Conservation (phyloP, 2,888 invertebrate species). For the Cosmia trapezina region DNA sequence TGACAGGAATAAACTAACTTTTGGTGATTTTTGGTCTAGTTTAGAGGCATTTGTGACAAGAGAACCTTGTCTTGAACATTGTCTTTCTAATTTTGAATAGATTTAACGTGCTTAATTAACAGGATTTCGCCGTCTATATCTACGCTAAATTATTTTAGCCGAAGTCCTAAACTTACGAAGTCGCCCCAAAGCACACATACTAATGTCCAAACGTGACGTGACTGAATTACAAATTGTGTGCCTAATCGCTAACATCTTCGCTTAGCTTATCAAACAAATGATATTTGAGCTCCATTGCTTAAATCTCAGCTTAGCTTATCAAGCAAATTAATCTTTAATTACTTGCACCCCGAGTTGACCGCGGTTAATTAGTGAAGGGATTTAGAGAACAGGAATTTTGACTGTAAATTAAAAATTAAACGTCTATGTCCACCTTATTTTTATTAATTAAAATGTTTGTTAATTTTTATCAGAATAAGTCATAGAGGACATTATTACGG, state of each 20-base stretch:
- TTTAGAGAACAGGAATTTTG: slow-evolving; percentile 6
- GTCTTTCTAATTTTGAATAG: not conserved
- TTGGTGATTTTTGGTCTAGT: too few relatives aligned
- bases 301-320: slow-evolving; percentile 49
- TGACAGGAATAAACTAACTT: too few relatives aligned
- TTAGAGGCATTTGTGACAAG: too few relatives aligned
- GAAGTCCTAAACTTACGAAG: slow-evolving; percentile 34
- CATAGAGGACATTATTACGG: not conserved
- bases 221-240: slow-evolving; percentile 60
- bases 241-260: slow-evolving; percentile 59
- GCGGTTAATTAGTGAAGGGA: slow-evolving; percentile 38
- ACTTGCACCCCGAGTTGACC: slow-evolving; percentile 50
- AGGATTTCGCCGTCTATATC: not conserved
- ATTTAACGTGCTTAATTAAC: not conserved
- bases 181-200: slow-evolving; percentile 40
- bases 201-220: slow-evolving; percentile 63
- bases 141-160: slow-evolving; percentile 15
- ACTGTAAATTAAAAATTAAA: not conserved
- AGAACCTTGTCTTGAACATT: too few relatives aligned
- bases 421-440: not conserved
- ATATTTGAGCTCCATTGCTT: slow-evolving; percentile 51
- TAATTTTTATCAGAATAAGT: not conserved
- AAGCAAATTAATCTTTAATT: slow-evolving; percentile 56
- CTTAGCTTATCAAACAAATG: slow-evolving; percentile 55
- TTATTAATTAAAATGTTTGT: not conserved